Percentiles rank a stretch among this genome's conserved stretches.
Conservation (phyloP, 2,797 vertebrate species). For the Myripristis murdjan region DNA sequence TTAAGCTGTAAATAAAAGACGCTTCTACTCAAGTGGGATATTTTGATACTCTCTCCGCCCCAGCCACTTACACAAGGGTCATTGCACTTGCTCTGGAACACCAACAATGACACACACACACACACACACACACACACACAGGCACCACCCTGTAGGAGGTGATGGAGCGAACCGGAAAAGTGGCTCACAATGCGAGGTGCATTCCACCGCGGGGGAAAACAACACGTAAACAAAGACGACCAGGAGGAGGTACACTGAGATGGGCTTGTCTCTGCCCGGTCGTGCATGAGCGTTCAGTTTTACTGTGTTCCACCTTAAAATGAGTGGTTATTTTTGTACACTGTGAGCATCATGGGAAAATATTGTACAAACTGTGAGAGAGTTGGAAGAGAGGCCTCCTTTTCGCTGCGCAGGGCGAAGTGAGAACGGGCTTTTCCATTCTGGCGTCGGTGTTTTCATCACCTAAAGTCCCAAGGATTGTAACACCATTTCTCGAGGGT, state of each 20-base stretch:
- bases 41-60: too few relatives aligned
- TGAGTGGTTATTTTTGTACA: background rate
- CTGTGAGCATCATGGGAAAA: background rate
- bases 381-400: too few relatives aligned
- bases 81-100: background rate
- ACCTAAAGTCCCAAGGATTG: too few relatives aligned
- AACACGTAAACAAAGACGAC: conserved; percentile 39
- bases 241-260: conserved; percentile 35
- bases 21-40: too few relatives aligned
- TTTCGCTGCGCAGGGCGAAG: too few relatives aligned
- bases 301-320: background rate
- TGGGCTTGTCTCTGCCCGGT: conserved; percentile 37
- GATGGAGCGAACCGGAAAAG: conserved; percentile 35
- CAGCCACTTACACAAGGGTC: background rate
- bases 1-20: too few relatives aligned
- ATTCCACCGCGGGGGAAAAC: conserved; percentile 40
- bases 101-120: conserved; percentile 11
- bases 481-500: too few relatives aligned
- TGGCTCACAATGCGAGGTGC: conserved; percentile 24
- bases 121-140: conserved; percentile 8
- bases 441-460: too few relatives aligned
- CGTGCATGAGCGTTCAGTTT: conserved; percentile 21
- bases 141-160: conserved; percentile 1
- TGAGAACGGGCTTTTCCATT: too few relatives aligned
- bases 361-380: background rate